Base-by-base conservation (phyloP, 2,888 invertebrate species). In the Drosophila multiciliata region DNA sequence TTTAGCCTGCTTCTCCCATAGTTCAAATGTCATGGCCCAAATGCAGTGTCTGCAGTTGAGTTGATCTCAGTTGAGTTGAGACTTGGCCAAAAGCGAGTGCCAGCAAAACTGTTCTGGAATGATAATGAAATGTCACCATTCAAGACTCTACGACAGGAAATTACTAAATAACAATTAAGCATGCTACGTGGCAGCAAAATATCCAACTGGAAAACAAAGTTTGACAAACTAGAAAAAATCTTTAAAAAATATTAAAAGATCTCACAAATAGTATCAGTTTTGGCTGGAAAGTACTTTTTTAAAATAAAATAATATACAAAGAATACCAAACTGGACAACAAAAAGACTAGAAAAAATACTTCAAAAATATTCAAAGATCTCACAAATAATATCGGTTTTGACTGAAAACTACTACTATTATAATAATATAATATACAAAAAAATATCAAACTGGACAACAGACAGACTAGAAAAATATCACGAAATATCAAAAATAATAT, bases 11-110 rank as follows among this genome's bases (percentile, higher is more conserved):
- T 32, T 49, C 15, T 26, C 48, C 29, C 58, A 58, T 40, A 49
- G 36, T 50, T 63, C 15, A 71, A 66, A 32, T 60, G 35, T 8
- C 54, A 36, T 12, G 15, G 11, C 20, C 9, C 26, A 20, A 35
- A n/a, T 17, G 45, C 45, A 33, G 6, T 53, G 26, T 23, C 49
- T 64, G 36, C 40, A 42, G n/a, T 33, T 63, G 53, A 15, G n/a
- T 15, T 49, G 26, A 29, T 5, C 6, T 29, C 6, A 48, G 26
- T 7, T 17, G 33, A 23, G 20, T 26, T 58, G 40, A 48, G 23
- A 20, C 1, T 17, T 53, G 26, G 15, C 17, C 40, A 29, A 64
- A 9, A 52, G 32, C 26, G 12, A 35, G 35, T 35, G 20, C 33
- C 20, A 9, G 32, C 45, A 50, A 52, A 45, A 50, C 61, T 61